Percentiles rank a stretch among this genome's conserved stretches.
Evolutionary conservation across 2,113 vertebrate genomes (phyloP).

Genomic region (Callocephalon fimbriatum): DNA sequence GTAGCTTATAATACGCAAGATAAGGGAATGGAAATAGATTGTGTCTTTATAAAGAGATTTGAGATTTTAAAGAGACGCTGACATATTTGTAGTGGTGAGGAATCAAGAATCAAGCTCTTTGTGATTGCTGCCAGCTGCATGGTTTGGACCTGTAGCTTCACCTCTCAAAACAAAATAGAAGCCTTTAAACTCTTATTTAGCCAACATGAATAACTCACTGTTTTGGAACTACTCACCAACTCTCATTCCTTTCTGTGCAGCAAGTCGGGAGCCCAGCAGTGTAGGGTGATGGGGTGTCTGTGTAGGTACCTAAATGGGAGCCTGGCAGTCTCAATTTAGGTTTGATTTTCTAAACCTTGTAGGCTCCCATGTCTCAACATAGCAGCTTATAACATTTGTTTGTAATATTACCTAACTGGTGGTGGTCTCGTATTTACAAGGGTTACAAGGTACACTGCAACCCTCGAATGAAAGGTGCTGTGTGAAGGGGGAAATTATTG

Average conservation of each 20-base stretch:
- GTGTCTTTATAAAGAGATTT: not conserved
- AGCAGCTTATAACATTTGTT: constrained; percentile 28
- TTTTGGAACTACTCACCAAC: not conserved
- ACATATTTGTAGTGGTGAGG: not conserved
- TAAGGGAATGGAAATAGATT: not conserved
- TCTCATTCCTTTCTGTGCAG: not conserved
- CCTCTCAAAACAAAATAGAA: not conserved
- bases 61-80: not conserved
- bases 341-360: not conserved
- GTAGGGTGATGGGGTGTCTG: not conserved
- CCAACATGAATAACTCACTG: not conserved
- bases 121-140: not conserved
- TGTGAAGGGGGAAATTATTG: not conserved
- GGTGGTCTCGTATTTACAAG: not conserved
- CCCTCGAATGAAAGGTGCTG: not conserved
- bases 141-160: not conserved
- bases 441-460: not conserved
- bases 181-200: not conserved
- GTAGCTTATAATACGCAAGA: not conserved
- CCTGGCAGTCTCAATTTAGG: not conserved
- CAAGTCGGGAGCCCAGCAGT: not conserved
- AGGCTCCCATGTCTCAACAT: not conserved
- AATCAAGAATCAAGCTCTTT: not conserved
- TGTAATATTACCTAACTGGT: not conserved
- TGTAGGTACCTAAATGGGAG: not conserved